Base-by-base conservation (phyloP, 2,888 invertebrate genomes). In the Chalcosyrphus nemorum region DNA sequence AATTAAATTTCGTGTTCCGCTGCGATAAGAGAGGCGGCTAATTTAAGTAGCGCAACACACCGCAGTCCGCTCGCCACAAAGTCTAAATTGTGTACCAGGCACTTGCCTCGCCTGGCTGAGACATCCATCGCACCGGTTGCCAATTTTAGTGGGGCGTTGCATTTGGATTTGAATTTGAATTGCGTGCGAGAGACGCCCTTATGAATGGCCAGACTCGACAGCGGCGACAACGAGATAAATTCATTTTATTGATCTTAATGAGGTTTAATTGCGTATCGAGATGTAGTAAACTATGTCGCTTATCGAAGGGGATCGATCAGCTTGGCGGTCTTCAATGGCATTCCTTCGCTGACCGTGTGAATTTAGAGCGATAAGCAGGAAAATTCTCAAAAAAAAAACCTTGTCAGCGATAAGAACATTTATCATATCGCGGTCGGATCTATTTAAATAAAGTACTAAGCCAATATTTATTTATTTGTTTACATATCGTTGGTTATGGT, bases 181-280 rank as follows among this genome's bases (percentile, higher is more conserved):
- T 38, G 65, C 77, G 77, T 77, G 47, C 61, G 15, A 81, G 70
- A 77, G 71, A 77, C 81, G 77, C 77, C 81, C 81, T 82, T 82
- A 71, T 45, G 70, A 59, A 63, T 52, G 72, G 52, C 24, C 32
- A 32, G 24, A n/a, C n/a, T 11, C 32, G 32, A 9, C 32, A 32
- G 2, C 32, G 32, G 9, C 9, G 15, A 13, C 11, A 27, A 17
- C 45, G 1, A 45, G 52, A 63, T 56, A 59, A 50, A 71, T 50
- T 17, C 47, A 24, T 70, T 75, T 76, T 71, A 81, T 81, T 81
- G 76, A 76, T 70, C 76, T 76, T 71, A 81, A 81, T 77, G 38
- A 74, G 35, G 66, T 74, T 59, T 74, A 80, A 80, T 80, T 75
- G 65, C 38, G 52, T 17, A 68, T 68, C 59, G 66, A 68, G 52